These are phyloP conservation scores for Platyscapa corneri DNA, from an alignment of 1,140 invertebrate genomes.

Conservation along the genomic window DNA sequence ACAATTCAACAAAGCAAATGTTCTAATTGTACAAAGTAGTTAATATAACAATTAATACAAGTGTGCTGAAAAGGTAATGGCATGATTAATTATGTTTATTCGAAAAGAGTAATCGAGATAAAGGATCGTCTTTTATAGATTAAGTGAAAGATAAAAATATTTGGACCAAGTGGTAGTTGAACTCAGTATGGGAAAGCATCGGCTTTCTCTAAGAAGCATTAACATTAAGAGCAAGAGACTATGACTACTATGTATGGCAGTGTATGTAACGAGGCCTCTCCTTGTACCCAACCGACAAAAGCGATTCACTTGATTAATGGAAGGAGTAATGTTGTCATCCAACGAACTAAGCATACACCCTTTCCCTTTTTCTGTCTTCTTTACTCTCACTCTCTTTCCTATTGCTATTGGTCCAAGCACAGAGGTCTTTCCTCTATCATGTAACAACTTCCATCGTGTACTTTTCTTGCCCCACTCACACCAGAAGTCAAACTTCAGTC, in stretches of 20 bases:
- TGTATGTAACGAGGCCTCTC: background rate
- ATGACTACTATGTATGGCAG: slow-evolving; percentile 49
- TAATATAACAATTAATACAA: no score
- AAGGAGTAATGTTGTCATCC: slow-evolving; percentile 61
- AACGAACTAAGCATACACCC: slow-evolving; percentile 53
- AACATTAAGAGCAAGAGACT: slow-evolving; percentile 68
- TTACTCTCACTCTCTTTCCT: background rate
- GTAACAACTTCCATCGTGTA: background rate
- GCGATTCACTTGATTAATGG: slow-evolving; percentile 69
- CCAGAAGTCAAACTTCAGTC: slow-evolving; percentile 55
- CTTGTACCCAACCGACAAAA: slow-evolving; percentile 60
- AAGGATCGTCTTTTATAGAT: background rate
- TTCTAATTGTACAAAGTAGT: no score
- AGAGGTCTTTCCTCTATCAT: slow-evolving; percentile 15
- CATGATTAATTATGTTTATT: no score
- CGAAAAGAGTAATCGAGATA: background rate
- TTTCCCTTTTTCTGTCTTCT: background rate
- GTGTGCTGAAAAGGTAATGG: no score
- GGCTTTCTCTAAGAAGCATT: slow-evolving; percentile 58
- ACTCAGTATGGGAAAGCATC: background rate
- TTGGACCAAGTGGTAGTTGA: no score
- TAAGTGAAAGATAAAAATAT: background rate
- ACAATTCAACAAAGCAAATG: no score
- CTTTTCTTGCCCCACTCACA: slow-evolving; percentile 45
- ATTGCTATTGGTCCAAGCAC: background rate